Base-by-base conservation (phyloP, 1,140 invertebrate genomes). In the Drosophila pruinosa region DNA sequence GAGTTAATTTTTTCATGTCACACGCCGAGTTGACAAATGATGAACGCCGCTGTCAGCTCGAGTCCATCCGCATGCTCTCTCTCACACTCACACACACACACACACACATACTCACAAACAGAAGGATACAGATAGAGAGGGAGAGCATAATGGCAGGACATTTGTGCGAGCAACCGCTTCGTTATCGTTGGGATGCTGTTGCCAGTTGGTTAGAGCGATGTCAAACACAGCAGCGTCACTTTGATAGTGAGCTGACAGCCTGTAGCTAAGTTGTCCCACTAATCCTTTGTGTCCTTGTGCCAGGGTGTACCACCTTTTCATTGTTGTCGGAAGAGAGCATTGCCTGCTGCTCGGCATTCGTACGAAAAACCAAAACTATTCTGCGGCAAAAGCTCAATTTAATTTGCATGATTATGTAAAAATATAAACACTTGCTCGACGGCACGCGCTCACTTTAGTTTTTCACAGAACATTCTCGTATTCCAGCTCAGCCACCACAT, bases 1-100 rank as follows among this genome's bases (percentile, higher is more conserved):
- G 47, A 47, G 47, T 50, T 50, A 47, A 47, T 47, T 24, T 47
- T 47, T 45, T 14, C n/a, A 15, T 47, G 59, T 47, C 41, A 48
- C 26, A 54, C 12, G 10, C n/a, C 38, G 76, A 36, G 50, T 59
- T 88, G 82, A 88, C 82, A 82, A 85, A 85, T 88, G 82, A 82
- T 76, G 78, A 28, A 19, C 26, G 59, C 50, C 19, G 52, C 41
- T 59, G 59, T 48, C 54, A 45, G 39, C 56, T 26, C 43, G 53
- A 19, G 38, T 58, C 56, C 17, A 19, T 41, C 6, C 14, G 6
- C 17, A 21, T 19, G n/a, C 15, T 3, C 15, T 6, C 10, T 10
- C 2, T 14, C 17, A n/a, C n/a, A n/a, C n/a, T n/a, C 36, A 26
- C 36, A 41, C 65, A 47, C 38, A 24, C 48, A 58, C 31, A 54